These are phyloP conservation scores for Drosophila oshimai DNA, from an alignment of 1,140 invertebrate species.

Conservation along the genomic window DNA sequence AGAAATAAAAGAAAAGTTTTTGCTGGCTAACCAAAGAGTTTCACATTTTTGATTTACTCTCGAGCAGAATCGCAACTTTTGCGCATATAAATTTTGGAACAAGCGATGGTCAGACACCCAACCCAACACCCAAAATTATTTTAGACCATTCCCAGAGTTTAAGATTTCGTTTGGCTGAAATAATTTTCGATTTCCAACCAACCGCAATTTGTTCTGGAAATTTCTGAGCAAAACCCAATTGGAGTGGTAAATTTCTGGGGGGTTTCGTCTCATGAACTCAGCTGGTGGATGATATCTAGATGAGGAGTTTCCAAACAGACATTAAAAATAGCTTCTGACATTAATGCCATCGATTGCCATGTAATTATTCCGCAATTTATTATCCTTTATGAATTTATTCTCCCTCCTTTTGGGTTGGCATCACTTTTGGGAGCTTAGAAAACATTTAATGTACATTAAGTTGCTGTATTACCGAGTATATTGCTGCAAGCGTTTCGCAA, in stretches of 20 bases:
- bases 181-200: conserved; percentile 28
- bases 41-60: conserved; percentile 73
- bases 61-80: conserved; percentile 50
- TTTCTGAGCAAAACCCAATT: conserved; percentile 14
- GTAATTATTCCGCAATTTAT: conserved; percentile 16
- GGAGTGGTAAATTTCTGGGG: background rate
- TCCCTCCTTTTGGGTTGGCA: background rate
- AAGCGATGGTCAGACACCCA: conserved; percentile 18
- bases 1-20: conserved; percentile 46
- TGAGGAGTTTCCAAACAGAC: background rate
- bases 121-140: background rate
- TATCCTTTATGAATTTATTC: conserved; percentile 18
- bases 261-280: background rate
- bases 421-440: background rate
- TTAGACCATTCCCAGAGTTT: background rate
- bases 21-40: conserved; percentile 62
- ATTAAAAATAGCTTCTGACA: conserved; percentile 1
- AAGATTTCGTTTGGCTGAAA: conserved; percentile 5
- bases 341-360: conserved; percentile 1
- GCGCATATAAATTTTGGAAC: conserved; percentile 71
- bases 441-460: background rate
- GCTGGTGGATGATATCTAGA: background rate
- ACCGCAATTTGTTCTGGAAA: conserved; percentile 23
- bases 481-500: background rate
- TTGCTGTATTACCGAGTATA: background rate